Evolutionary conservation across 2,113 vertebrate species (phyloP).

Genomic region (human): GRCh38 chr3:14982501-14983000

Average conservation of each 20-base stretch:
- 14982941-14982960: too few species aligned
- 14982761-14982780: background rate
- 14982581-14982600: background rate
- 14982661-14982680: background rate
- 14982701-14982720: background rate
- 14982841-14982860: background rate
- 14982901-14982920: background rate
- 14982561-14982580: background rate
- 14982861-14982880: background rate
- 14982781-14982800: background rate
- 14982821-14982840: background rate
- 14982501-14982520: background rate
- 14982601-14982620: background rate
- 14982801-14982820: background rate
- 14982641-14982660: background rate
- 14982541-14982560: background rate
- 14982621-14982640: background rate
- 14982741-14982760: background rate
- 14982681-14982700: background rate
- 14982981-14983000: too few species aligned
- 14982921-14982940: background rate
- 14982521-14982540: background rate
- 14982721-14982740: background rate
- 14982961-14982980: too few species aligned
- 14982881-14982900: background rate